Base-by-base conservation (phyloP, 2,888 invertebrate genomes). In the Mythimna vitellina region DNA sequence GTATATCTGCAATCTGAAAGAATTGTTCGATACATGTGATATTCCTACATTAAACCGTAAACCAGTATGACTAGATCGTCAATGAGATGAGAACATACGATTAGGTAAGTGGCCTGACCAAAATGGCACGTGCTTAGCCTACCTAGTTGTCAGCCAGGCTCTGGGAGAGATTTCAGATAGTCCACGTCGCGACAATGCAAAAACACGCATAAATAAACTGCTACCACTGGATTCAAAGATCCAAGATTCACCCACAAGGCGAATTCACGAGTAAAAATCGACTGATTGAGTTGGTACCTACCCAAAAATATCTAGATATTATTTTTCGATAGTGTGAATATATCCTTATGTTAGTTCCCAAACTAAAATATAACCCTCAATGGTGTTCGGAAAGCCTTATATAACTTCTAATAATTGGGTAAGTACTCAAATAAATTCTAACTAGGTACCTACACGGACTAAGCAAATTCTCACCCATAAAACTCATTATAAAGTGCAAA, bases 11-110 rank as follows among this genome's bases (percentile, higher is more conserved):
- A 81, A 87, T 87, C 88, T 78, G 77, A 71, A 80, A 74, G 65
- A 65, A 69, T 89, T 89, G 66, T 74, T 61, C 7, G 14, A 20
- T 12, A 65, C 68, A 88, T 89, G 85, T 69, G 86, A 88, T 87
- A 91, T 88, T n/a, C n/a, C n/a, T n/a, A 86, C 88, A 91, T 69
- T 74, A 86, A 65, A 70, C 66, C 66, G 70, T 78, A 81, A 74
- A 87, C 87, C 83, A 83, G 87, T 84, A 51, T 80, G 84, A 89
- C 88, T 88, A 87, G 86, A 86, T 86, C 82, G 83, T 87, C 88
- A 86, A 84, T 84, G 79, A 69, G 86, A 88, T 85, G 83, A 68
- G 62, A 38, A n/a, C 74, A 32, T 35, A 76, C 86, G 86, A 88
- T 89, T 42, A 42, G 42, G 4, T 85, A 85, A 85, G 80, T 84